Percentiles rank a stretch among this genome's conserved stretches.
phyloP scores from a whole-genome alignment of 2,888 invertebrate species.

The Drosophila helvetica region DNA sequence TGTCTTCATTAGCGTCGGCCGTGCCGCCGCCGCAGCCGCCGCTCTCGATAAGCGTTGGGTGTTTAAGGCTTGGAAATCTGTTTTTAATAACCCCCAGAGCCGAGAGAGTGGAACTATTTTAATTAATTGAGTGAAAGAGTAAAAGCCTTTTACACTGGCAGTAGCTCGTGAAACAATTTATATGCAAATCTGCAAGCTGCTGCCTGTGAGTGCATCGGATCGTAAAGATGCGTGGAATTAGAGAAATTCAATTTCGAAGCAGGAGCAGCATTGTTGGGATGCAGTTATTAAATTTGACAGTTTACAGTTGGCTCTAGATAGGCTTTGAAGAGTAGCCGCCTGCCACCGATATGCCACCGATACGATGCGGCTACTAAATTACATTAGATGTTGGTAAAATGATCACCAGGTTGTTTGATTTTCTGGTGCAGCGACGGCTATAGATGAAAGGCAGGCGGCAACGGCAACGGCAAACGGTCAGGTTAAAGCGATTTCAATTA shows the following conservation, averaged over 20 bases:
- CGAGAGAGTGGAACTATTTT: constrained; percentile 47
- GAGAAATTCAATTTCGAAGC: constrained; percentile 64
- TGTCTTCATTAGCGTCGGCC: constrained; percentile 58
- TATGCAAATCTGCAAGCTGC: constrained; percentile 66
- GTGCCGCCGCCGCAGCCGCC: too few relatives aligned
- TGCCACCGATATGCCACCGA: not conserved
- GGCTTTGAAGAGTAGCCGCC: constrained; percentile 64
- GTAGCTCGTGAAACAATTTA: constrained; percentile 61
- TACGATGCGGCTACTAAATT: constrained; percentile 67
- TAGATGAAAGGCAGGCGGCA: constrained; percentile 64
- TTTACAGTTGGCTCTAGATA: constrained; percentile 55
- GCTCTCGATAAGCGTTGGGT: constrained; percentile 50
- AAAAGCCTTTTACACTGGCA: constrained; percentile 53
- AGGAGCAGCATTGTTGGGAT: constrained; percentile 61
- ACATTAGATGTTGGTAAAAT: constrained; percentile 51
- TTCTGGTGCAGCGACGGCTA: constrained; percentile 71
- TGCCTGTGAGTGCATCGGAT: constrained; percentile 72
- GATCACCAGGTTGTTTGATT: constrained; percentile 68
- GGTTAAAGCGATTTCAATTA: constrained; percentile 69
- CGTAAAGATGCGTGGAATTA: constrained; percentile 55
- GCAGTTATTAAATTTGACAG: constrained; percentile 80
- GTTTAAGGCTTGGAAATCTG: constrained; percentile 65
- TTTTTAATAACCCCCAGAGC: constrained; percentile 67
- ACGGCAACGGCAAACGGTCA: constrained; percentile 21
- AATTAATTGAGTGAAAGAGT: constrained; percentile 63